Percentiles rank a stretch among this genome's conserved stretches.
Conservation (phyloP, 2,113 vertebrate species). For the Hydrolagus affinis region DNA sequence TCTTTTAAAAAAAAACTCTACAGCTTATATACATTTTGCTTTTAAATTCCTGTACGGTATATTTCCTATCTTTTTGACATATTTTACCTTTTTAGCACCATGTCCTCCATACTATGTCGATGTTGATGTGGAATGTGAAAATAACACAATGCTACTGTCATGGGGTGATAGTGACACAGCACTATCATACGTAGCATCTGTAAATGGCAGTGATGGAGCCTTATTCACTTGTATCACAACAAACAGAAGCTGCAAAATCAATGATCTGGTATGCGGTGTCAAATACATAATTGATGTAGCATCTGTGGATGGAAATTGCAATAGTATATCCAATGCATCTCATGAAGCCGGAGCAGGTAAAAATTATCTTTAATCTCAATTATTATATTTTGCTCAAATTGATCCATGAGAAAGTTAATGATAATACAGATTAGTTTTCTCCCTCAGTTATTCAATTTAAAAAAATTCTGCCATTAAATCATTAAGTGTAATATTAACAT, state of each 20-base stretch:
- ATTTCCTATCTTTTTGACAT: not conserved
- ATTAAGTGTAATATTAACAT: no score
- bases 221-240: slow-evolving; percentile 49
- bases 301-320: slow-evolving; percentile 54
- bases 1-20: not conserved
- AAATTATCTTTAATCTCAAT: not conserved
- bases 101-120: not conserved
- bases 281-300: slow-evolving; percentile 51
- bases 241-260: slow-evolving; percentile 46
- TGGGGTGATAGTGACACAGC: not conserved
- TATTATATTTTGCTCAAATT: not conserved
- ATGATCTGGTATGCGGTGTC: slow-evolving; percentile 50
- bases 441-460: no score
- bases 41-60: not conserved
- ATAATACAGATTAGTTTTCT: no score
- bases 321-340: slow-evolving; percentile 38
- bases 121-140: slow-evolving; percentile 12
- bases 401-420: not conserved
- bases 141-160: slow-evolving; percentile 36
- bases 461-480: no score
- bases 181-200: slow-evolving; percentile 17
- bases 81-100: slow-evolving; percentile 12
- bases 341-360: slow-evolving; percentile 33
- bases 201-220: slow-evolving; percentile 40
- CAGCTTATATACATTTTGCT: not conserved